Conservation (phyloP, 2,797 vertebrate species). For the Sphaeramia orbicularis region DNA sequence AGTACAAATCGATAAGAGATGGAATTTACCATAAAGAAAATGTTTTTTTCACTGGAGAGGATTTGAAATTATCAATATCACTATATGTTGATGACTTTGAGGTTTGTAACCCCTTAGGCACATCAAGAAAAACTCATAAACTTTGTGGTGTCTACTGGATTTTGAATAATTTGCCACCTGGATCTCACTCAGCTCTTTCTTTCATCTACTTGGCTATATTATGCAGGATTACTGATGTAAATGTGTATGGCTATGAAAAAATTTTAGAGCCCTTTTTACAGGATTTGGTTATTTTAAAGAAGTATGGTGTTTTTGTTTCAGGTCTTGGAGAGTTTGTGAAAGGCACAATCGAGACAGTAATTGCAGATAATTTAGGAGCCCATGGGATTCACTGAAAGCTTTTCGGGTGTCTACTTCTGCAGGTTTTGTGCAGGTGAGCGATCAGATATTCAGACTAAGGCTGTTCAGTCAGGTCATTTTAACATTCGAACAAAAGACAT, state of each 20-base stretch:
- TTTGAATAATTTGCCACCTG: too few species aligned
- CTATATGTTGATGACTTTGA: too few species aligned
- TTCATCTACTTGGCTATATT: conserved; percentile 3
- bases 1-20: neutral
- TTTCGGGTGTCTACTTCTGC: conserved; percentile 2
- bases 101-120: too few species aligned
- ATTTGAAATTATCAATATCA: too few species aligned
- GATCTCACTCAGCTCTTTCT: too few species aligned
- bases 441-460: neutral
- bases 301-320: neutral
- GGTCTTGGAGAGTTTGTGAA: conserved; percentile 1
- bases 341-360: neutral
- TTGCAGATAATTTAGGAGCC: conserved; percentile 14
- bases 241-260: conserved; percentile 6
- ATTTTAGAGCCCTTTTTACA: neutral
- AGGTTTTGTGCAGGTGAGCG: neutral
- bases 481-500: neutral
- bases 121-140: too few species aligned
- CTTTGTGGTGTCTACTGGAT: too few species aligned
- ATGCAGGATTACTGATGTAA: conserved; percentile 11
- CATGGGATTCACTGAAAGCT: conserved; percentile 2
- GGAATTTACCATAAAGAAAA: too few species aligned
- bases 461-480: conserved; percentile 5
- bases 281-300: neutral
- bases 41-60: too few species aligned